Base-by-base conservation (phyloP, 2,888 invertebrate species). In the Drosophila robusta region DNA sequence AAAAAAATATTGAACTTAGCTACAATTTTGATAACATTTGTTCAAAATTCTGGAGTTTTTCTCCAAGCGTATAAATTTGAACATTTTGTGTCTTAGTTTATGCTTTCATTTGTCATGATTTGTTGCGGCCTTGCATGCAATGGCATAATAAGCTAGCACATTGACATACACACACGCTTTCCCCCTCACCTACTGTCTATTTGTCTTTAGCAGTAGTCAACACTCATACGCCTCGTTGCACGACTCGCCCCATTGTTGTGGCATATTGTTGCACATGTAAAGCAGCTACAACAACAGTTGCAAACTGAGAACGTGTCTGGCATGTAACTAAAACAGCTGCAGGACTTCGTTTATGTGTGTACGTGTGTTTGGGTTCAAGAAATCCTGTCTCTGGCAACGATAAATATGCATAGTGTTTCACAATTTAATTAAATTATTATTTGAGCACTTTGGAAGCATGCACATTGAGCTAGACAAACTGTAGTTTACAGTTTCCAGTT, bases 191-290 rank as follows among this genome's bases (percentile, higher is more conserved):
- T 14, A 4, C 6, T 12, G 5, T 55, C 47, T 42, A 12, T 26
- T 38, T 9, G 5, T 7, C 39, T 16, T 16, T 38, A 6, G 62
- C 52, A 70, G 78, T 70, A 86, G 77, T 89, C 84, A 87, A 75
- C 85, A 89, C 85, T 85, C 87, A 89, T 86, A 73, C 78, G 90
- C 52, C 84, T 85, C 87, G 90, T 89, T 89, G 84, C 80, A 83
- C 86, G 89, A 87, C 54, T 89, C 63, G 79, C 61, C 68, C 70
- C 80, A 87, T 83, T 89, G 89, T 81, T 89, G 87, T 78, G 79
- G 68, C 86, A 78, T 75, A 78, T 81, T 89, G 89, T 85, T 81
- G 88, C 83, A 75, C 75, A 87, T 87, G 77, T 67, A 60, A 67
- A 66, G 56, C 63, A 56, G 55, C 52, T 63, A 39, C 57, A 58